A percentile compares a stretch with the other conserved stretches of the same genome.
phyloP scores from a whole-genome alignment of 2,888 invertebrate species.

The Nasonovia ribisnigri region DNA sequence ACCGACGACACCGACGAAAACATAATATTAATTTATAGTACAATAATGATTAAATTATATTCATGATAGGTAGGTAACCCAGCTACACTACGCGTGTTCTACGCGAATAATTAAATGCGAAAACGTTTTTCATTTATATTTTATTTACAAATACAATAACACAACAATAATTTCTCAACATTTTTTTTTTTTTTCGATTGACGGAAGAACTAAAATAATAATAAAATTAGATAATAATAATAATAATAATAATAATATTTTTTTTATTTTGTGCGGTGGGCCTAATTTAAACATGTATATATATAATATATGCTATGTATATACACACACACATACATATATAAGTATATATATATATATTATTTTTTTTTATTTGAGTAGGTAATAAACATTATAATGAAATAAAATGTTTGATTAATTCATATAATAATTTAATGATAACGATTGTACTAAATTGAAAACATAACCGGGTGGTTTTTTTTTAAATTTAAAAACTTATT shows the following conservation, averaged over 20 bases:
- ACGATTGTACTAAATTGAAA: slow-evolving; percentile 65
- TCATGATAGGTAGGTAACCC: not conserved
- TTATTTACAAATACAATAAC: slow-evolving; percentile 65
- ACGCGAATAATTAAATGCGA: slow-evolving; percentile 17
- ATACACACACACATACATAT: slow-evolving; percentile 11
- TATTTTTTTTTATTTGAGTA: slow-evolving; percentile 41
- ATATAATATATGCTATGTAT: slow-evolving; percentile 22
- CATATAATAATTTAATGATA: slow-evolving; percentile 63
- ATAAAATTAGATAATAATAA: slow-evolving; percentile 61
- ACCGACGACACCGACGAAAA: not conserved
- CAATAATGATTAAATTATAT: not conserved
- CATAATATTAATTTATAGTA: too few species aligned
- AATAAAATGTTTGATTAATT: slow-evolving; percentile 63
- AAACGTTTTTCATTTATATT: slow-evolving; percentile 57
- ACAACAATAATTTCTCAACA: slow-evolving; percentile 65
- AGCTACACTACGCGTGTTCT: not conserved
- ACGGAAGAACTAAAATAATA: slow-evolving; percentile 64
- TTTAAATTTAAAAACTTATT: slow-evolving; percentile 59
- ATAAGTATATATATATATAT: slow-evolving; percentile 32
- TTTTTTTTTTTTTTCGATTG: slow-evolving; percentile 55
- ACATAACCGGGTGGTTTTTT: slow-evolving; percentile 63
- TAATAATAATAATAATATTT: slow-evolving; percentile 31
- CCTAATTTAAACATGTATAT: slow-evolving; percentile 51
- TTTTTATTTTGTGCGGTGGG: slow-evolving; percentile 59
- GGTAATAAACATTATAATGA: slow-evolving; percentile 50